These are phyloP conservation scores for Fistularia commersonii DNA, from an alignment of 2,797 vertebrate species.

Conservation along the genomic window DNA sequence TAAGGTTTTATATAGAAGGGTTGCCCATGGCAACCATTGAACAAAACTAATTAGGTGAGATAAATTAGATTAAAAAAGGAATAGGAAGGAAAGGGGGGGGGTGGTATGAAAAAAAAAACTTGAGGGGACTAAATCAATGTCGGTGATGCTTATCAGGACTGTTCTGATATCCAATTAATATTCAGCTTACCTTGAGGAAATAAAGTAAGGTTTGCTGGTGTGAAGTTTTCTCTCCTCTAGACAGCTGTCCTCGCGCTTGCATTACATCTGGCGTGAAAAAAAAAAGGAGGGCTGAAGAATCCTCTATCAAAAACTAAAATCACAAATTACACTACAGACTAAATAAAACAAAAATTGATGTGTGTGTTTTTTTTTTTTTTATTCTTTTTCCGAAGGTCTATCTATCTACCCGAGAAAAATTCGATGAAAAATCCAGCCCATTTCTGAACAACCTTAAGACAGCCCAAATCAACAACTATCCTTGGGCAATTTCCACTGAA, in stretches of 20 bases:
- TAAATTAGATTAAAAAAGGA: slow-evolving; percentile 35
- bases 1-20: slow-evolving; percentile 37
- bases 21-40: slow-evolving; percentile 50
- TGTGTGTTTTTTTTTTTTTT: background rate
- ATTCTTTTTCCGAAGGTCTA: background rate
- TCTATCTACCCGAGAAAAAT: background rate
- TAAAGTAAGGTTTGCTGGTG: slow-evolving; percentile 85
- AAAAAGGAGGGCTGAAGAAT: slow-evolving; percentile 1
- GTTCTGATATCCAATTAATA: slow-evolving; percentile 10
- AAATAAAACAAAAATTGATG: background rate
- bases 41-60: slow-evolving; percentile 56
- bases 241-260: slow-evolving; percentile 68
- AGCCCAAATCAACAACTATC: slow-evolving; percentile 4
- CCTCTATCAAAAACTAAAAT: background rate
- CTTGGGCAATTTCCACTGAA: slow-evolving; percentile 2
- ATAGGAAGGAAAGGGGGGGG: slow-evolving; percentile 3
- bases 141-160: slow-evolving; percentile 6
- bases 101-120: slow-evolving; percentile 8
- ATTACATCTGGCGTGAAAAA: slow-evolving; percentile 62
- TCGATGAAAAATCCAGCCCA: background rate
- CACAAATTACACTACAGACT: background rate
- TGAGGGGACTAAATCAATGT: slow-evolving; percentile 20
- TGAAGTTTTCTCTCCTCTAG: slow-evolving; percentile 80
- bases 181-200: slow-evolving; percentile 84
- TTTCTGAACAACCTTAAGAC: slow-evolving; percentile 4